Conservation (phyloP, 2,113 vertebrate genomes). For the Microtus richardsoni region DNA sequence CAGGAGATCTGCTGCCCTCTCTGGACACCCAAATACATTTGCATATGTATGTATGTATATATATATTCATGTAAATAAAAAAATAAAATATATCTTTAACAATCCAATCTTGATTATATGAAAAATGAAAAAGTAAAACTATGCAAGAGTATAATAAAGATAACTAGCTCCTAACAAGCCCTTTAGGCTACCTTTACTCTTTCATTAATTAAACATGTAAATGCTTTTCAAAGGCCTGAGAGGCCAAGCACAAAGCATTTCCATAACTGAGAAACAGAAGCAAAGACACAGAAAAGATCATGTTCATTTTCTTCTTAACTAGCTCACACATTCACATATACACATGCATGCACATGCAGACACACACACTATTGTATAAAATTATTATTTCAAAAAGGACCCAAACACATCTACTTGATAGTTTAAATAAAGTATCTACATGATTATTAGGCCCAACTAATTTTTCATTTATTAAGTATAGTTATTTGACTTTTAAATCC, state of each 20-base stretch:
- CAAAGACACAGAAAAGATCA: not conserved
- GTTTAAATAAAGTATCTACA: not conserved
- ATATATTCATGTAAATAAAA: not conserved
- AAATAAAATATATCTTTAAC: not conserved
- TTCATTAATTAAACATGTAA: conserved; percentile 17
- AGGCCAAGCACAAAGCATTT: not conserved
- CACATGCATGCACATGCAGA: not conserved
- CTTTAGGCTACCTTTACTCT: not conserved
- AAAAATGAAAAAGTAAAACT: conserved; percentile 41
- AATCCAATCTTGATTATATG: conserved; percentile 3
- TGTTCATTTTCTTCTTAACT: not conserved
- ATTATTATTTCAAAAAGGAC: conserved; percentile 9
- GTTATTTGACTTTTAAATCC: conserved; percentile 38
- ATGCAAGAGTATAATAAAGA: not conserved
- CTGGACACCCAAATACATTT: not conserved
- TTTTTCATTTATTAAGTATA: conserved; percentile 3
- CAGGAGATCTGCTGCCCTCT: not conserved
- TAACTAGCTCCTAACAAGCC: not conserved
- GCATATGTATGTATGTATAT: not conserved
- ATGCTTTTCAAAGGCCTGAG: not conserved
- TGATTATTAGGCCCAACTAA: not conserved
- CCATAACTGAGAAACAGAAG: not conserved
- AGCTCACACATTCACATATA: not conserved
- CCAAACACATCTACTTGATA: not conserved
- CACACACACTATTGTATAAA: not conserved